A percentile compares a stretch with the other conserved stretches of the same genome.
Evolutionary conservation across 1,140 invertebrate genomes (phyloP).

Genomic region (Scylla paramamosain): DNA sequence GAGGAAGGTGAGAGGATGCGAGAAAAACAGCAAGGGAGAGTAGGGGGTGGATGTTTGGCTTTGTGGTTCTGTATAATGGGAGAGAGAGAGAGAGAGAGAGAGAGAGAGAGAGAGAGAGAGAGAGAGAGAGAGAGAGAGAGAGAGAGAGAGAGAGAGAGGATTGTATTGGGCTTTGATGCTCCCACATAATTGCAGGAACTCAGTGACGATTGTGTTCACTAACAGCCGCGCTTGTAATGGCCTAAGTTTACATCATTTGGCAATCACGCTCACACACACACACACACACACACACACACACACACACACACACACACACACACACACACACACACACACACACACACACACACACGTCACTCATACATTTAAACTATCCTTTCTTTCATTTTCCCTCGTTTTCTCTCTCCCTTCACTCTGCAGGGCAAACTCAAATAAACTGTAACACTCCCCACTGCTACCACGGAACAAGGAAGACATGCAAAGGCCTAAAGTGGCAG

Average conservation of each 20-base stretch:
- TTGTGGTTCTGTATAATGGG: too few species aligned
- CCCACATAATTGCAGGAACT: neutral
- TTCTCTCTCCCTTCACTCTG: neutral
- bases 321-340: constrained; percentile 49
- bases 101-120: neutral
- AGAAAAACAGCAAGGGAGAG: too few species aligned
- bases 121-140: constrained; percentile 20
- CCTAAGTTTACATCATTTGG: neutral
- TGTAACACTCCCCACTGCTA: neutral
- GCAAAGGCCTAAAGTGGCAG: too few species aligned
- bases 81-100: neutral
- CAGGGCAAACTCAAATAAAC: neutral
- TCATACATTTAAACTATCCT: neutral
- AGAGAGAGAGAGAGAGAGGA: neutral
- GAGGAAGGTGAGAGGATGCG: neutral
- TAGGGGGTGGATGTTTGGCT: too few species aligned
- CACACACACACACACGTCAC: constrained; percentile 22
- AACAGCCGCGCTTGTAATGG: neutral
- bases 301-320: constrained; percentile 1
- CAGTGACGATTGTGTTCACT: neutral
- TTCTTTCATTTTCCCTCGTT: neutral
- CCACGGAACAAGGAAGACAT: too few species aligned
- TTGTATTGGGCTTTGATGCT: neutral
- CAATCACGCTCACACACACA: constrained; percentile 1
- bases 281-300: constrained; percentile 53